phyloP scores from a whole-genome alignment of 2,888 invertebrate genomes.

The Drosophila colorata region DNA sequence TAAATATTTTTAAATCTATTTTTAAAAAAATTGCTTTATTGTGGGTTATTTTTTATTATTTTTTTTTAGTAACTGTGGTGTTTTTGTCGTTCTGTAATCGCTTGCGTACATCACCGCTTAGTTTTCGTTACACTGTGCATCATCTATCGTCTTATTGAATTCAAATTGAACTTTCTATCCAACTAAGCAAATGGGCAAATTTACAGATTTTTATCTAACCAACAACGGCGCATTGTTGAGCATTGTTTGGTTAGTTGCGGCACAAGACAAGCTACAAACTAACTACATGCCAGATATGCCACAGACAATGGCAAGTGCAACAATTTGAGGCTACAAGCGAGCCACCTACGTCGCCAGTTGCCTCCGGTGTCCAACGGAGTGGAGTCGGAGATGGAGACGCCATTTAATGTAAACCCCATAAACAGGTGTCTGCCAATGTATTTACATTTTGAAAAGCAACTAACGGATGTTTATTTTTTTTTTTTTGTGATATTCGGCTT shows the following conservation, averaged over 20 bases:
- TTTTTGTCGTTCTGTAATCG: not conserved
- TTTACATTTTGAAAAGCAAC: conserved; percentile 59
- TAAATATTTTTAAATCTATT: no score
- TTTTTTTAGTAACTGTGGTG: not conserved
- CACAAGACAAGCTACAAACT: conserved; percentile 58
- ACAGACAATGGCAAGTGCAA: conserved; percentile 71
- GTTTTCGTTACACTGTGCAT: conserved; percentile 37
- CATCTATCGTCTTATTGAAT: conserved; percentile 56
- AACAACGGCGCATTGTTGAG: conserved; percentile 44
- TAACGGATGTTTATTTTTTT: conserved; percentile 47
- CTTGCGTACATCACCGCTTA: not conserved
- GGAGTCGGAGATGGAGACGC: conserved; percentile 1
- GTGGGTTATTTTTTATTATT: not conserved
- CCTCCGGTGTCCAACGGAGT: not conserved
- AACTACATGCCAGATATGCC: conserved; percentile 48
- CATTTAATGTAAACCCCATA: conserved; percentile 51
- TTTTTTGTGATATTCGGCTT: conserved; percentile 1
- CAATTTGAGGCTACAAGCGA: conserved; percentile 66
- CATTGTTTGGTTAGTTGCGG: conserved; percentile 48
- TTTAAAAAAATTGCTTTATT: no score
- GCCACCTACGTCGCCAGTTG: conserved; percentile 65
- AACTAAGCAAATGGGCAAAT: conserved; percentile 63
- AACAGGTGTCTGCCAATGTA: conserved; percentile 73
- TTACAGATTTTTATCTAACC: conserved; percentile 65
- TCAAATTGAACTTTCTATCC: conserved; percentile 71